A percentile compares a stretch with the other conserved stretches of the same genome.
phyloP scores from a whole-genome alignment of 2,888 invertebrate species.

The Drosophila recens region DNA sequence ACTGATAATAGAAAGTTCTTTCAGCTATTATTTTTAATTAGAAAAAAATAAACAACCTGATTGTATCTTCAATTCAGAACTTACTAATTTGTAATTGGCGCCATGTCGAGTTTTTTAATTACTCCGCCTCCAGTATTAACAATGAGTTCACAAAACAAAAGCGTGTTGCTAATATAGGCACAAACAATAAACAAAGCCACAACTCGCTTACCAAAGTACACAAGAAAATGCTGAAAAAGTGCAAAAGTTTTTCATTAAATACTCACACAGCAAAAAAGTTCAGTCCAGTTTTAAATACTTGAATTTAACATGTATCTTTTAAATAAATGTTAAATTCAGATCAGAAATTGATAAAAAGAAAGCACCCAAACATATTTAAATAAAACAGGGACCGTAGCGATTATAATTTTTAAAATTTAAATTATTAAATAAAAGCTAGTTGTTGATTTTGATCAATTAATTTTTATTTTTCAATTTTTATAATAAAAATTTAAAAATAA shows the following conservation, averaged over 20 bases:
- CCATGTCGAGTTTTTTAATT: constrained; percentile 15
- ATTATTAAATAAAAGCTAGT: too few species aligned
- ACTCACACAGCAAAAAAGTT: constrained; percentile 1
- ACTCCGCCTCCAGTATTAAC: constrained; percentile 21
- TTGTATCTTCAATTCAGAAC: constrained; percentile 1
- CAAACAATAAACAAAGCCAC: constrained; percentile 42
- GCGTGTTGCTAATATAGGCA: constrained; percentile 40
- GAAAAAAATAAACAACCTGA: not conserved
- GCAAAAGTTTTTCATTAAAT: constrained; percentile 51
- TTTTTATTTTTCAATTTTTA: too few species aligned
- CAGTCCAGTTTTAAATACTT: not conserved
- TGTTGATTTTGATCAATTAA: too few species aligned
- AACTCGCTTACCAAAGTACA: not conserved
- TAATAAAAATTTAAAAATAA: too few species aligned
- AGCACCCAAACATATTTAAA: too few species aligned
- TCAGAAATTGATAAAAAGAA: too few species aligned
- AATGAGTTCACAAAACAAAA: constrained; percentile 47
- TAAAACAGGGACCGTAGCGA: too few species aligned
- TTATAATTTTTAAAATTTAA: too few species aligned
- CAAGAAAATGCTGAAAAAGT: constrained; percentile 37
- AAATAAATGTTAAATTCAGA: not conserved
- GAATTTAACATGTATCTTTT: not conserved
- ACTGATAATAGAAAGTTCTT: not conserved
- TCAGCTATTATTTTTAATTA: not conserved
- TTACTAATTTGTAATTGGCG: constrained; percentile 7